A percentile compares a stretch with the other conserved stretches of the same genome.
Evolutionary conservation across 2,888 invertebrate genomes (phyloP).

Genomic region (Eupeodes luniger): DNA sequence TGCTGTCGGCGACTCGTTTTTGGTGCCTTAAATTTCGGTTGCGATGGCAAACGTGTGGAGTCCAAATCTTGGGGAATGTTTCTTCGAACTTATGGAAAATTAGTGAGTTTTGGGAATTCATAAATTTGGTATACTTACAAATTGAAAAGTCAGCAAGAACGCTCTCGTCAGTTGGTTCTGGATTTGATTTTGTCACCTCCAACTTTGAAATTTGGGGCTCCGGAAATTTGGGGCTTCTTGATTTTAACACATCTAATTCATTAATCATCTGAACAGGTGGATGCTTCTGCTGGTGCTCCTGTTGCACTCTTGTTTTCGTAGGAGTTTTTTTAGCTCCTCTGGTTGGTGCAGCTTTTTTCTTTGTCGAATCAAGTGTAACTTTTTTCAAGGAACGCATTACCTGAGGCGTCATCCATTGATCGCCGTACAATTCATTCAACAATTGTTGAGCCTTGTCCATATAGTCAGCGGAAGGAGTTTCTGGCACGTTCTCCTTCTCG

Average conservation of each 20-base stretch:
- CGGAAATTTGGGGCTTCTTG: not conserved
- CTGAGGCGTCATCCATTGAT: slow-evolving; percentile 83
- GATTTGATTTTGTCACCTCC: not conserved
- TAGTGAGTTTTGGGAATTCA: too few species aligned
- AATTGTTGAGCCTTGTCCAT: slow-evolving; percentile 80
- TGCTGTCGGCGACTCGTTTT: not conserved
- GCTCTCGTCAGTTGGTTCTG: slow-evolving; percentile 78
- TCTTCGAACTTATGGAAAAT: slow-evolving; percentile 77
- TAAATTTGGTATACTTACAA: slow-evolving; percentile 78
- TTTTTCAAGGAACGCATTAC: slow-evolving; percentile 81
- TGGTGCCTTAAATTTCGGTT: slow-evolving; percentile 1
- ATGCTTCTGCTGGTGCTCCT: too few species aligned
- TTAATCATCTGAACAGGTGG: too few species aligned
- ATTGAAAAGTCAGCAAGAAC: slow-evolving; percentile 80
- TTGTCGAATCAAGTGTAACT: slow-evolving; percentile 43
- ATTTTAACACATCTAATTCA: not conserved
- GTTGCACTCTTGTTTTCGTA: not conserved
- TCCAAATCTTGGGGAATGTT: slow-evolving; percentile 80
- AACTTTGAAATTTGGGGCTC: not conserved
- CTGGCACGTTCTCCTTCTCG: not conserved
- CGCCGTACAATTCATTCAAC: slow-evolving; percentile 82
- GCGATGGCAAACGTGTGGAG: slow-evolving; percentile 80
- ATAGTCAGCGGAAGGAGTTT: slow-evolving; percentile 65
- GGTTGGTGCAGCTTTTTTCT: not conserved
- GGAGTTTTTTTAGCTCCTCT: not conserved